Conservation (phyloP, 2,113 vertebrate genomes). For the Apodemus sylvaticus region DNA sequence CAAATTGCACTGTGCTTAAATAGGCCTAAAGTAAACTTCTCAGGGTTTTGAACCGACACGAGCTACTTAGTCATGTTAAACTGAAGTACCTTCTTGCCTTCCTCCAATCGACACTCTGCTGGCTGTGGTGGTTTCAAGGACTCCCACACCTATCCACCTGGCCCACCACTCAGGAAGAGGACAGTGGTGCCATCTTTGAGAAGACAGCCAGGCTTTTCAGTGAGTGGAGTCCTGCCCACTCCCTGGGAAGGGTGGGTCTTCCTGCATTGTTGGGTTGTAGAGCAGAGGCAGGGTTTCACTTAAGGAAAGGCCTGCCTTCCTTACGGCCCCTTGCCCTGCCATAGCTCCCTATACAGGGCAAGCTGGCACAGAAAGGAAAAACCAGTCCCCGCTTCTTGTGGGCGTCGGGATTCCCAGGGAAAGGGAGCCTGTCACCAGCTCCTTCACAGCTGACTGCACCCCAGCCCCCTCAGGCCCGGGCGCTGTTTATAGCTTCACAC, state of each 20-base stretch:
- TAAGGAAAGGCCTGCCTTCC: background rate
- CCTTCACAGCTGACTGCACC: conserved; percentile 33
- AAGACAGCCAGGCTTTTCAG: background rate
- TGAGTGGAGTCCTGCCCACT: background rate
- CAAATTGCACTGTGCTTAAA: background rate
- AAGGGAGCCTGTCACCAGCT: conserved; percentile 41
- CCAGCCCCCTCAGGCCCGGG: conserved; percentile 63
- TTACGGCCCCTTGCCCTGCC: background rate
- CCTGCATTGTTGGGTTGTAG: background rate
- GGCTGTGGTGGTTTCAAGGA: background rate
- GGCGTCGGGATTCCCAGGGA: conserved; percentile 56
- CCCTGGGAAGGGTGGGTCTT: background rate
- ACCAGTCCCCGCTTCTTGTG: background rate
- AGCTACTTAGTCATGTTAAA: background rate
- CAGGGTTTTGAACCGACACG: background rate
- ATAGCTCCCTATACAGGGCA: background rate
- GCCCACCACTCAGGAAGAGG: fast-evolving
- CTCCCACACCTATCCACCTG: fast-evolving
- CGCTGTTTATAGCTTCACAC: conserved; percentile 71
- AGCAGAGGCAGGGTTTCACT: background rate
- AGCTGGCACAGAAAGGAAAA: background rate
- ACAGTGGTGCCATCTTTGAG: background rate
- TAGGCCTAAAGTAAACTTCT: background rate
- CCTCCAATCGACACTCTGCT: background rate
- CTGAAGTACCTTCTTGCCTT: background rate